Base-by-base conservation (phyloP, 2,888 invertebrate genomes). In the Sycophila texana region DNA sequence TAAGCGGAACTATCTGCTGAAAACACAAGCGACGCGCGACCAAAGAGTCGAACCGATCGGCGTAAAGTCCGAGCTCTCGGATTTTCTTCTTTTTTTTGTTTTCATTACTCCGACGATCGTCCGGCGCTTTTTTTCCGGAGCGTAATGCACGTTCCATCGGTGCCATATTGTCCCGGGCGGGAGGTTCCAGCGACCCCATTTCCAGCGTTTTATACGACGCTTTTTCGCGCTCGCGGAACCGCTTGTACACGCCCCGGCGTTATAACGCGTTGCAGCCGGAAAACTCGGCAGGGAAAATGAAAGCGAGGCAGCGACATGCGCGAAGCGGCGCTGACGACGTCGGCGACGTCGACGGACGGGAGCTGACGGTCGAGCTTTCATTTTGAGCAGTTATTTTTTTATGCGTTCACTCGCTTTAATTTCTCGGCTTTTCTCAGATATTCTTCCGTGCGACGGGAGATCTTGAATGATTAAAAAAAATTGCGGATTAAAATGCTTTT, bases 181-280 rank as follows among this genome's bases (percentile, higher is more conserved):
- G 67, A 79, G 75, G 67, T 75, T 79, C 72, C 51, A 75, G 75
- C 72, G 76, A 73, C 72, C 73, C 73, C 60, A 74, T 74, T 80
- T 80, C 63, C 74, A 22, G 10, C 77, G 63, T 80, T 80, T 80
- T 80, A 26, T 26, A 80, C 61, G 77, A 53, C 58, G 65, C 73
- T 74, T 70, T 73, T 80, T 73, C 65, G 71, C 18, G 66, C 39
- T 26, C 26, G 26, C 3, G 26, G 26, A 26, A 3, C 26, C 26
- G 26, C 26, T 61, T 55, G 20, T 66, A 55, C 22, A n/a, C 60
- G 67, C 12, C 55, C 39, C 18, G 22, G 55, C 5, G n/a, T 49
- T 3, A 39, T 39, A 39, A 68, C 39, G 39, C n/a, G 39, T 18
- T 65, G 49, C 51, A 61, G 61, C 61, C 55, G 66, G 67, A 78